These are phyloP conservation scores for Scolopax rusticola DNA, from an alignment of 2,797 vertebrate species.

Conservation along the genomic window DNA sequence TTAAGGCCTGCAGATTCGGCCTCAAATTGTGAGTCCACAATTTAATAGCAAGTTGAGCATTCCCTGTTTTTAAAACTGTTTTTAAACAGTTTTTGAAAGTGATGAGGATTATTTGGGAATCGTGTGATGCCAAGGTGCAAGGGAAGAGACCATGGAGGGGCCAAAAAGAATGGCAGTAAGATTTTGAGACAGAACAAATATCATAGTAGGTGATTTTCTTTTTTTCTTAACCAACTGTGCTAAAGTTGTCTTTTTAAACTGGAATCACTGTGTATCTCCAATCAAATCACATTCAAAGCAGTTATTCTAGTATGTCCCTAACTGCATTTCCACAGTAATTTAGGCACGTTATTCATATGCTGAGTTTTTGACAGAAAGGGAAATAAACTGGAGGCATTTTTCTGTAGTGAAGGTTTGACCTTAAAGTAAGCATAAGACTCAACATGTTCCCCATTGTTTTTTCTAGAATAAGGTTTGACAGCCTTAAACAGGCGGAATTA, in stretches of 20 bases:
- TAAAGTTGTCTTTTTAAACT: constrained; percentile 48
- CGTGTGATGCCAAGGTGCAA: neutral
- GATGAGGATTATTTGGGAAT: neutral
- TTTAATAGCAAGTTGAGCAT: neutral
- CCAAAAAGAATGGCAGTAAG: neutral
- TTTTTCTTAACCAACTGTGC: neutral
- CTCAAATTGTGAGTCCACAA: constrained; percentile 38
- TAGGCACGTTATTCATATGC: constrained; percentile 14
- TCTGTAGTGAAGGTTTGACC: neutral
- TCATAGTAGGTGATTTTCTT: constrained; percentile 2
- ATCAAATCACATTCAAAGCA: constrained; percentile 51
- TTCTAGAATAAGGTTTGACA: neutral
- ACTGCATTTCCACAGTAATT: constrained; percentile 33
- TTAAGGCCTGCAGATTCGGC: constrained; percentile 36
- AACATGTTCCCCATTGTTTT: neutral
- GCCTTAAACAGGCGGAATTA: neutral
- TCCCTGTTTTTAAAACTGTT: neutral
- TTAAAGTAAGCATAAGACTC: neutral
- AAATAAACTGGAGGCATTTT: neutral
- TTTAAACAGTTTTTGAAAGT: constrained; percentile 33
- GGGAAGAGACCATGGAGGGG: neutral
- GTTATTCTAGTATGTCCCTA: constrained; percentile 24
- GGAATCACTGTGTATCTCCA: constrained; percentile 24
- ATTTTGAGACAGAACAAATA: constrained; percentile 21
- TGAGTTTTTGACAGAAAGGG: constrained; percentile 22